phyloP scores from a whole-genome alignment of 2,797 vertebrate species.

The Brotula barbata region DNA sequence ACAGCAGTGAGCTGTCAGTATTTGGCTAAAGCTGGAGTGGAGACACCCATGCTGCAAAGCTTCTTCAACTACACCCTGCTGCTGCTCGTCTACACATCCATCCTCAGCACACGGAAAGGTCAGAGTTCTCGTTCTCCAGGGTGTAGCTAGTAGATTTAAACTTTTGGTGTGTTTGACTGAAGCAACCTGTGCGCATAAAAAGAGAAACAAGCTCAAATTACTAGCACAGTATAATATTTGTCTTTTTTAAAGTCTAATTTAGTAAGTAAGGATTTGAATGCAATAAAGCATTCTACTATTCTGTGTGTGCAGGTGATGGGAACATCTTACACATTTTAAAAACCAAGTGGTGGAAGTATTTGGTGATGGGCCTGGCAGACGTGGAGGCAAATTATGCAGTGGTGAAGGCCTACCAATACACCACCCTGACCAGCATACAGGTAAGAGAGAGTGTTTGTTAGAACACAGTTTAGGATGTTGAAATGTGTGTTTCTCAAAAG shows the following conservation, averaged over 20 bases:
- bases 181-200: too few species aligned
- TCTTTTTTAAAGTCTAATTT: too few species aligned
- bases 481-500: too few species aligned
- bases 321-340: conserved; percentile 86
- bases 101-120: conserved; percentile 85
- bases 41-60: conserved; percentile 94
- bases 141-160: too few species aligned
- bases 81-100: conserved; percentile 84
- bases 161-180: too few species aligned
- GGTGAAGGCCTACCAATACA: conserved; percentile 94
- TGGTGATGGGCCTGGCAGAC: conserved; percentile 88
- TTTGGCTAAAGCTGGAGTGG: conserved; percentile 76
- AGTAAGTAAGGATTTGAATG: too few species aligned
- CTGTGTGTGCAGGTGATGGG: conserved; percentile 71
- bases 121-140: not conserved
- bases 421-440: conserved; percentile 95
- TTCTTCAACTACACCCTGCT: conserved; percentile 91
- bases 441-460: conserved; percentile 64
- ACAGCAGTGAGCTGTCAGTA: conserved; percentile 93
- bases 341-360: conserved; percentile 93
- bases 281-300: too few species aligned
- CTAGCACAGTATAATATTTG: too few species aligned
- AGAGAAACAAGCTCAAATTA: too few species aligned
- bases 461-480: too few species aligned
- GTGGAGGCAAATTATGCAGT: conserved; percentile 95